A percentile compares a stretch with the other conserved stretches of the same genome.
These are phyloP conservation scores for Sprattus sprattus DNA, from an alignment of 2,113 vertebrate genomes.

Conservation along the genomic window DNA sequence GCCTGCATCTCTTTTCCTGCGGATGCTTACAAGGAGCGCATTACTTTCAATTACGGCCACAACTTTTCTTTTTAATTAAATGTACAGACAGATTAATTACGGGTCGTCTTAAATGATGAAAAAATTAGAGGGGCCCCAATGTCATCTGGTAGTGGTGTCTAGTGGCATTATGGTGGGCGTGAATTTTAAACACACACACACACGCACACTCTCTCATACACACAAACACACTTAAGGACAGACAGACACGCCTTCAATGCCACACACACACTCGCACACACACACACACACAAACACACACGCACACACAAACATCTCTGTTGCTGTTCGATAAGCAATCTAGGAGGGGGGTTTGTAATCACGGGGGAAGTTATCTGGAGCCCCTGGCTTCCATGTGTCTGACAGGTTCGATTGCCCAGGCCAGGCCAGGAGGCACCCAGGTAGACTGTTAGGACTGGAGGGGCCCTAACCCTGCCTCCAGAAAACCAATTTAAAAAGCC, in stretches of 20 bases:
- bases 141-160: slow-evolving; percentile 50
- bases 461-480: too few species aligned
- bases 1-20: slow-evolving; percentile 58
- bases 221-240: background rate
- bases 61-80: slow-evolving; percentile 79
- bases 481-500: too few species aligned
- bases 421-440: slow-evolving; percentile 9
- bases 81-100: slow-evolving; percentile 70
- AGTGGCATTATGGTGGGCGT: background rate
- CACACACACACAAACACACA: background rate
- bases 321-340: slow-evolving; percentile 68
- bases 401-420: slow-evolving; percentile 64
- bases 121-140: slow-evolving; percentile 61
- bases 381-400: slow-evolving; percentile 69
- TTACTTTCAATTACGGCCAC: slow-evolving; percentile 72
- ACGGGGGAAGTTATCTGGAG: slow-evolving; percentile 30
- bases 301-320: slow-evolving; percentile 21
- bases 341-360: slow-evolving; percentile 45
- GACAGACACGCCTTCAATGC: background rate
- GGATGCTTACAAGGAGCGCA: slow-evolving; percentile 55
- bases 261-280: background rate
- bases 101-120: slow-evolving; percentile 63
- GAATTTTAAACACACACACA: background rate
- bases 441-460: too few species aligned
- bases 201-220: background rate